phyloP scores from a whole-genome alignment of 2,797 vertebrate species.

The Delichon dasypus region DNA sequence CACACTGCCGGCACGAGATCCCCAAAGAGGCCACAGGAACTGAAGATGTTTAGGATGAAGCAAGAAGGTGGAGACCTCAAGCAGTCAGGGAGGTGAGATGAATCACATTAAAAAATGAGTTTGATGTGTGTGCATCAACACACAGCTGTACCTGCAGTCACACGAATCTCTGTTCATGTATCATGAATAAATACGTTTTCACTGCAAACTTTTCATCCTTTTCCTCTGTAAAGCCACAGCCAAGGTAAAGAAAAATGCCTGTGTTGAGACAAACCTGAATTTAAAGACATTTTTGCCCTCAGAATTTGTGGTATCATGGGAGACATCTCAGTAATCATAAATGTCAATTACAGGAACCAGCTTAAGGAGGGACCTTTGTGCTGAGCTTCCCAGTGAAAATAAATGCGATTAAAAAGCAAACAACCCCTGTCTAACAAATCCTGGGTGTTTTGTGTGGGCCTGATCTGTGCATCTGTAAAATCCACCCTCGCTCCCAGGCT shows the following conservation, averaged over 20 bases:
- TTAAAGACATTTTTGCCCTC: not conserved
- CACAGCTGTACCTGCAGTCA: not conserved
- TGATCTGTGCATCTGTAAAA: not conserved
- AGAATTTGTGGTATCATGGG: not conserved
- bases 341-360: conserved; percentile 12
- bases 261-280: not conserved
- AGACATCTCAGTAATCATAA: conserved; percentile 27
- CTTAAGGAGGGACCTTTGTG: conserved; percentile 45
- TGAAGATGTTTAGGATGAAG: fast-evolving
- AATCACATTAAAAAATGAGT: not conserved
- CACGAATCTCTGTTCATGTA: fast-evolving
- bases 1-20: not conserved
- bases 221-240: not conserved
- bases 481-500: not conserved
- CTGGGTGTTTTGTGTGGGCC: not conserved
- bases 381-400: not conserved
- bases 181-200: not conserved
- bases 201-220: not conserved
- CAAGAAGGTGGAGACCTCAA: not conserved
- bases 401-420: not conserved
- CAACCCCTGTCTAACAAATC: not conserved
- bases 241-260: not conserved
- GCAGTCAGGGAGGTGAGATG: not conserved
- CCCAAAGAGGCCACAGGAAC: not conserved
- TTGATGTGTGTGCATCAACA: not conserved